Percentiles rank a stretch among this genome's conserved stretches.
These are phyloP conservation scores for Eudyptes chrysolophus DNA, from an alignment of 2,113 vertebrate genomes.

Conservation along the genomic window DNA sequence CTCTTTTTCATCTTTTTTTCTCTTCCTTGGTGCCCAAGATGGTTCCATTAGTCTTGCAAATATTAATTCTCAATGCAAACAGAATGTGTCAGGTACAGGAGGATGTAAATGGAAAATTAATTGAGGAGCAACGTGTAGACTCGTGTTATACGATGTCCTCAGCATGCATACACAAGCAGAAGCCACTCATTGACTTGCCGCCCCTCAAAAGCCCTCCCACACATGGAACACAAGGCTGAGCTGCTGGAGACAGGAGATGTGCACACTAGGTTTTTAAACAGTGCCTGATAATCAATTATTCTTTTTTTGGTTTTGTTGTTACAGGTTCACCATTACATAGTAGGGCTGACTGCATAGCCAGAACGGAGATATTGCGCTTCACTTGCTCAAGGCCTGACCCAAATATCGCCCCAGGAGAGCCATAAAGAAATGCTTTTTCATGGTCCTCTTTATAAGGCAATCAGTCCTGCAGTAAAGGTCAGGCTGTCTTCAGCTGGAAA, in stretches of 20 bases:
- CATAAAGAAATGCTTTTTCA: neutral
- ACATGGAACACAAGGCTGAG: neutral
- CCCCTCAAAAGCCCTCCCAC: neutral
- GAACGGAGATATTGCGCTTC: neutral
- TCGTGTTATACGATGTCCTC: neutral
- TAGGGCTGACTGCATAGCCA: neutral
- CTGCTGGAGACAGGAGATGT: neutral
- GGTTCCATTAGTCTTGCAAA: slow-evolving; percentile 67
- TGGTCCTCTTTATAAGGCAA: neutral
- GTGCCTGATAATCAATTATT: neutral
- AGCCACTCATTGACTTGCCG: neutral
- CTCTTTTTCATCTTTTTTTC: neutral
- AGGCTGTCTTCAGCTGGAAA: neutral
- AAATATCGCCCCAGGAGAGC: neutral
- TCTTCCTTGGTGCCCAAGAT: slow-evolving; percentile 36
- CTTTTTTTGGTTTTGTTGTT: neutral
- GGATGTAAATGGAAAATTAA: slow-evolving; percentile 70
- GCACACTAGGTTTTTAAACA: neutral
- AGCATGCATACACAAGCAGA: slow-evolving; percentile 14
- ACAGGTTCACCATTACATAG: neutral
- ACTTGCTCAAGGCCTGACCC: neutral
- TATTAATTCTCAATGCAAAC: slow-evolving; percentile 72
- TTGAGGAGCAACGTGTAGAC: slow-evolving; percentile 21
- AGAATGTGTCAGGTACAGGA: slow-evolving; percentile 39
- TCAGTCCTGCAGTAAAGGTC: neutral